Percentiles rank a stretch among this genome's conserved stretches.
These are phyloP conservation scores for Bettongia penicillata DNA, from an alignment of 2,113 vertebrate species.

Conservation along the genomic window DNA sequence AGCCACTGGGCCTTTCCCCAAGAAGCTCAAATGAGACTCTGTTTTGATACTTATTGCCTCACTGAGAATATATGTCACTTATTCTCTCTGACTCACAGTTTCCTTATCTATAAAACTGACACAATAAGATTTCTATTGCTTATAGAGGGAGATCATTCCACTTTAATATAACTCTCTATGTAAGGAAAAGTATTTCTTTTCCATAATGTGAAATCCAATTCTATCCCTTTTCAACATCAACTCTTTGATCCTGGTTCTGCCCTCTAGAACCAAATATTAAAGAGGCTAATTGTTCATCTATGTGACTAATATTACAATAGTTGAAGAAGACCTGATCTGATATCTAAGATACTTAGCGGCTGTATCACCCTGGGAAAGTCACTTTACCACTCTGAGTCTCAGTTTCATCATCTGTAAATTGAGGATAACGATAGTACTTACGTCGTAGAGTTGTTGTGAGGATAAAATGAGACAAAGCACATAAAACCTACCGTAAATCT, in stretches of 20 bases:
- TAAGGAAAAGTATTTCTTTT: not conserved
- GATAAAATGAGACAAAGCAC: not conserved
- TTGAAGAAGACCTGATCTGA: not conserved
- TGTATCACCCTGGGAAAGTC: not conserved
- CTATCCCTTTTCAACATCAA: not conserved
- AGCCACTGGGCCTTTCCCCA: not conserved
- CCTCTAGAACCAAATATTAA: not conserved
- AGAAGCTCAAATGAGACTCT: not conserved
- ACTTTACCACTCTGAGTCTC: not conserved
- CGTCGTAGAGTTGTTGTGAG: not conserved
- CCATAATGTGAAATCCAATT: not conserved
- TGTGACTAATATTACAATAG: not conserved
- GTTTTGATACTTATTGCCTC: not conserved
- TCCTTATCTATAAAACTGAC: not conserved
- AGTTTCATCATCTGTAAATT: not conserved
- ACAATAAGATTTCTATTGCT: not conserved
- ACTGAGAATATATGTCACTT: not conserved
- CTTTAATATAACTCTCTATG: not conserved
- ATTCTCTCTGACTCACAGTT: not conserved
- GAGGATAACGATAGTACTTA: not conserved
- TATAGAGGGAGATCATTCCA: not conserved
- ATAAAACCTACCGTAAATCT: not conserved
- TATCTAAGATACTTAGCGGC: not conserved
- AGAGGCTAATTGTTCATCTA: not conserved
- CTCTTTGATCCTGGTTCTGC: not conserved